Conservation (phyloP, 2,888 invertebrate genomes). For the Linnaemya vulpina region DNA sequence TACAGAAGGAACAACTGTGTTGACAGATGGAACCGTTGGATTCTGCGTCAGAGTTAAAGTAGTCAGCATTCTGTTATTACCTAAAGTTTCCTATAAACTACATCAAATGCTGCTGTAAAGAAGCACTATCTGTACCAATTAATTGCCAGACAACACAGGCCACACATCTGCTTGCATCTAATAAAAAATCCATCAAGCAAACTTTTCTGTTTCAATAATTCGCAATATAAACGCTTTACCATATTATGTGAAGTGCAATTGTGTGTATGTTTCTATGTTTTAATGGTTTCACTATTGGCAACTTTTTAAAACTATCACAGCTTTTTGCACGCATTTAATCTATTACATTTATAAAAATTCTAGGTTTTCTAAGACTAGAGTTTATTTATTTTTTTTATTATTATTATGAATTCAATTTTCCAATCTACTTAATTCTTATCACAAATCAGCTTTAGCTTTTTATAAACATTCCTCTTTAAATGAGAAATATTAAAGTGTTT, state of each 20-base stretch:
- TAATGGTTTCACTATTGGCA: constrained; percentile 54
- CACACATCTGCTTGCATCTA: too few relatives aligned
- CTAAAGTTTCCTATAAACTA: too few relatives aligned
- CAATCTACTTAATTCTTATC: constrained; percentile 70
- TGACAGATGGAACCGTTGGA: too few relatives aligned
- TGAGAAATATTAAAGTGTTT: constrained; percentile 30
- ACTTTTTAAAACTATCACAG: constrained; percentile 80
- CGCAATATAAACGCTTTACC: too few relatives aligned
- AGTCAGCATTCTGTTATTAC: too few relatives aligned
- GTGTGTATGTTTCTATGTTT: not conserved
- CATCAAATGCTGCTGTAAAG: too few relatives aligned
- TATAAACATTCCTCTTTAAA: constrained; percentile 37
- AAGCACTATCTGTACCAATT: too few relatives aligned
- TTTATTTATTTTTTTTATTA: not conserved
- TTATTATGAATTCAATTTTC: not conserved
- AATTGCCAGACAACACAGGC: too few relatives aligned
- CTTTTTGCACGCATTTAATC: constrained; percentile 77
- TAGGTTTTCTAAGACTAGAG: constrained; percentile 31
- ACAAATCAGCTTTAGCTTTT: constrained; percentile 74
- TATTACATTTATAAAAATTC: constrained; percentile 38
- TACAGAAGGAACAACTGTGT: too few relatives aligned
- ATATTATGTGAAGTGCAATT: constrained; percentile 27
- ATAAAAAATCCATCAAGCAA: too few relatives aligned
- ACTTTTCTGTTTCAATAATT: too few relatives aligned
- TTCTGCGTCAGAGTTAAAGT: too few relatives aligned